Conservation (phyloP, 2,113 vertebrate species). For the Gymnogyps californianus region DNA sequence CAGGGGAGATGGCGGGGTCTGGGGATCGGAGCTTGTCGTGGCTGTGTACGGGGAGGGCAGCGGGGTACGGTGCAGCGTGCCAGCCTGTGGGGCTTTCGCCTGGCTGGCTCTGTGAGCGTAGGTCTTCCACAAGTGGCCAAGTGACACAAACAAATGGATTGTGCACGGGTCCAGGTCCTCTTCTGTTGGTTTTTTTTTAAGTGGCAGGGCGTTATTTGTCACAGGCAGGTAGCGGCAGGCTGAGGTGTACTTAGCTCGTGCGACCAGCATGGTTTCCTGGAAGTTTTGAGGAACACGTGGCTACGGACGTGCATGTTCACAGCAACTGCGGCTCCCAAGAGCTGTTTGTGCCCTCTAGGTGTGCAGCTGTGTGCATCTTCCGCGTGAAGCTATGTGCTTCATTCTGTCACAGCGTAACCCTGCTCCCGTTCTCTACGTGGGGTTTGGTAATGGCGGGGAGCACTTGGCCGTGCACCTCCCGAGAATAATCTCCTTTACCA, state of each 20-base stretch:
- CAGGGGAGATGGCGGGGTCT: background rate
- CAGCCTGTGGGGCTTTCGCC: background rate
- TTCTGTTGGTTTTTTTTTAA: background rate
- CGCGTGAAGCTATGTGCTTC: accelerated
- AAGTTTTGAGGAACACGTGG: background rate
- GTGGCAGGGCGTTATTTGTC: background rate
- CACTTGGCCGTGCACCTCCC: background rate
- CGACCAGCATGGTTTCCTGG: background rate
- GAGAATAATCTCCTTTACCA: background rate
- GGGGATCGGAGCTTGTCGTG: too few species aligned
- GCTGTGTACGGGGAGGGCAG: too few species aligned
- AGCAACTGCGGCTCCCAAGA: background rate
- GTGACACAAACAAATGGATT: background rate
- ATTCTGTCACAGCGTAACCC: background rate
- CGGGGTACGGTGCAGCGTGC: accelerated
- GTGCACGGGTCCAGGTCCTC: accelerated
- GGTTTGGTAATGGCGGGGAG: background rate
- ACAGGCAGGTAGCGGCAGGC: background rate
- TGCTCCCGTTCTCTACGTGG: background rate
- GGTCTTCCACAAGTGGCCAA: too few species aligned
- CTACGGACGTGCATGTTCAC: accelerated
- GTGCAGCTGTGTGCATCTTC: accelerated
- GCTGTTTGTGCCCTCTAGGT: background rate
- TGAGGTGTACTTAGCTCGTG: accelerated
- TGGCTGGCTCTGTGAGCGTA: accelerated